Base-by-base conservation (phyloP, 23 tunicate species). In the Phallusia fumigata region DNA sequence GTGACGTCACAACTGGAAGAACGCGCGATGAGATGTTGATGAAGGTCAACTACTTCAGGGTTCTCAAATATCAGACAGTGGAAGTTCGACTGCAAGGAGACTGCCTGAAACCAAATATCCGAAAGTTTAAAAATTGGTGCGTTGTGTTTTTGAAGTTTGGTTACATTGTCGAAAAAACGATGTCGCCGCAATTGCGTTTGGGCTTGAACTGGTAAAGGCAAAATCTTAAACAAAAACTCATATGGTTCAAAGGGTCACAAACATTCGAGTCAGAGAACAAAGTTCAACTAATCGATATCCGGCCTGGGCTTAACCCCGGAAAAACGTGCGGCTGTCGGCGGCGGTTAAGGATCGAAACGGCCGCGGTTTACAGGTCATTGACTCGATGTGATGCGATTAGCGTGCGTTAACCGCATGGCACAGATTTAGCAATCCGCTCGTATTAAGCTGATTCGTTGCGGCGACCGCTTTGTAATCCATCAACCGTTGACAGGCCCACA, bases 1-100 rank as follows among this genome's bases (percentile, higher is more conserved):
- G 78, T 81, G 69, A 90, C 74, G 86, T 90, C 95, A 36, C 85
- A 75, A 33, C 81, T 81, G 15, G 95, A 89, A 33, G 95, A 90
- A 52, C 77, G 89, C 84, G 81, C 47, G 18, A 52, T 77, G 31
- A 90, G 86, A 51, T 73, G 81, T 50, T 90, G 89, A 31, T 90
- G 89, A 31, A 90, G 88, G 65, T 85, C 86, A 51, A 82, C 85
- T 5, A 74, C 80, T 44, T 81, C 80, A 31, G 86, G 76, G 74
- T 85, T 72, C 75, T 89, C 94, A 80, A 86, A 91, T 19, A 91
- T 52, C 87, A 91, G 52, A 64, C 87, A 88, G 12, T 74, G 81
- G 32, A 76, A 65, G 21, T 33, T 73, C 13, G 90, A 87, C 16
- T 91, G 90, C 12, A 78, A 19, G 16, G 83, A 83, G 6, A 86